Conservation (phyloP, 2,797 vertebrate species). For the Fistularia tabacaria region DNA sequence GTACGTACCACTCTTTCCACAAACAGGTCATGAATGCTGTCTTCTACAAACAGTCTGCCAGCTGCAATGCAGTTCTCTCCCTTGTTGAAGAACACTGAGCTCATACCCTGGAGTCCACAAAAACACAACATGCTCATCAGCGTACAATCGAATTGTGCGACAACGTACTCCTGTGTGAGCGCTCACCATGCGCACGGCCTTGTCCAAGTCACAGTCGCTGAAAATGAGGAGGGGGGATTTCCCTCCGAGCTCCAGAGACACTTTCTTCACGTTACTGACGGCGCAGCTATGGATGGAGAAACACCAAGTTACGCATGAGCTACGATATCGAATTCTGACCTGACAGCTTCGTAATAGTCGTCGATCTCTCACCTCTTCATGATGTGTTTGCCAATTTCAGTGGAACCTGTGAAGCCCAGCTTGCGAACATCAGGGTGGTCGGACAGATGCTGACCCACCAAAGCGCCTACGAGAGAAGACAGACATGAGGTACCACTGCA, state of each 20-base stretch:
- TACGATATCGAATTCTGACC: not conserved
- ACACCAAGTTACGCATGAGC: not conserved
- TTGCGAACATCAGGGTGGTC: slow-evolving; percentile 86
- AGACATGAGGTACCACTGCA: too few species aligned
- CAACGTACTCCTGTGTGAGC: rapidly evolving
- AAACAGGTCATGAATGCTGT: slow-evolving; percentile 81
- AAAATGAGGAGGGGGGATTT: slow-evolving; percentile 91
- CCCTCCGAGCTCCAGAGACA: slow-evolving; percentile 87
- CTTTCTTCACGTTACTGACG: slow-evolving; percentile 85
- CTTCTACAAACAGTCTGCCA: slow-evolving; percentile 83
- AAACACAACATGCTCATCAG: not conserved
- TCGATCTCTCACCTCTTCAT: slow-evolving; percentile 81
- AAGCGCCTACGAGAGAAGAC: slow-evolving; percentile 61
- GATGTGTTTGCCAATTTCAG: slow-evolving; percentile 86
- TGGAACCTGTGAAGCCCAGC: slow-evolving; percentile 87
- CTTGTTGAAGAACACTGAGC: slow-evolving; percentile 90
- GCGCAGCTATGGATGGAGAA: slow-evolving; percentile 74
- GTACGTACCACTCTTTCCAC: slow-evolving; percentile 80
- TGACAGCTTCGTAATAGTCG: not conserved
- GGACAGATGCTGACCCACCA: slow-evolving; percentile 82
- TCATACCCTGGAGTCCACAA: slow-evolving; percentile 78
- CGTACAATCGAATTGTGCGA: not conserved
- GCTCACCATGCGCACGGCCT: slow-evolving; percentile 84
- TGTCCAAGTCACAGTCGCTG: slow-evolving; percentile 85
- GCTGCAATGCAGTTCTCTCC: slow-evolving; percentile 92